Evolutionary conservation across 2,113 vertebrate genomes (phyloP), one percentile per base, ranked within the genome.

Genomic region (Micromys minutus): DNA sequence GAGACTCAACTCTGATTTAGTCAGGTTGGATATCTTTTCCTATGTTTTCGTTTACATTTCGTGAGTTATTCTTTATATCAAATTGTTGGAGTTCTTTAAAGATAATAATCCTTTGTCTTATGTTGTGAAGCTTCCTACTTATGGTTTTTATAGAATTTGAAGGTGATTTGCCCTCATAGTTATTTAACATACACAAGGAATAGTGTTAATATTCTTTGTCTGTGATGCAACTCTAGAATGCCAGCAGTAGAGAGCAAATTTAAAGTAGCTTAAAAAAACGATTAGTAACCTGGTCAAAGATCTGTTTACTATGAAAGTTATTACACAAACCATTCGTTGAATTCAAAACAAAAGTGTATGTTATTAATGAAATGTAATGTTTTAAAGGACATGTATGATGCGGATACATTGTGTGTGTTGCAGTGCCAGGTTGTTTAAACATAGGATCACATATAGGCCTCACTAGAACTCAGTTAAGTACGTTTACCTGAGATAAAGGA

Each of bases 351-450:
- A 76, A 86, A 85, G 22, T 81, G 7, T 61, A 5, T 45, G 6
- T 8, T 87, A 83, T 75, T 94, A 84, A 52, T 94, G 79, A 74
- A 90, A 65, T 57, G 45, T 57, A 86, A 55, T 95, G 42, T 90
- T 94, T 95, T 86, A 29, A 95, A 61, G 52, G 83, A n/a, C n/a
- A n/a, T n/a, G n/a, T n/a, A n/a, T n/a, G 61, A 91, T 71, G 67
- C 94, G 76, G 61, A 52, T 93, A 6, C 6, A 50, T 36, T 87
- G 26, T 57, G 21, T 63, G 26, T 59, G 16, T 72, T 80, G 10
- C 9, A 10, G 21, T 84, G 45, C 47, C 79, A 42, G 79, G 4
- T n/a, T 87, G 59, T 89, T 90, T 89, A 79, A 69, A 83, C 36
- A 52, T 42, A 59, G 39, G 71, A n/a, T 93, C 71, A 59, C 61